Evolutionary conservation across 92 coral and sea anemone genomes (phyloP).

Genomic region (Zoanthus gigantus): DNA sequence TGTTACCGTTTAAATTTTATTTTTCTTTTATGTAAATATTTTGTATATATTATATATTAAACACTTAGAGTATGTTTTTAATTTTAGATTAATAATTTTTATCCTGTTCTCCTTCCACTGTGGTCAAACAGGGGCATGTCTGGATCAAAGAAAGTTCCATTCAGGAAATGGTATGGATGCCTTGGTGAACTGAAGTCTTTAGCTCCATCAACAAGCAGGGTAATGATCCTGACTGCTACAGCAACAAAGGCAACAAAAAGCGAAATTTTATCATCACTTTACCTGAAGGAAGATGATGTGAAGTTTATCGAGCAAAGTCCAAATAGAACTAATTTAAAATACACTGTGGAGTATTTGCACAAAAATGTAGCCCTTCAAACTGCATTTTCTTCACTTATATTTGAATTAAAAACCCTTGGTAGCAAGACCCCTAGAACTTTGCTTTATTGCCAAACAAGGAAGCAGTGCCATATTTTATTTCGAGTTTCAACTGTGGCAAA

Average conservation of each 20-base stretch:
- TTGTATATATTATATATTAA: too few relatives aligned
- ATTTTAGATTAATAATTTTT: background rate
- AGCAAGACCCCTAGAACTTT: constrained; percentile 59
- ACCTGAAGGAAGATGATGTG: constrained; percentile 43
- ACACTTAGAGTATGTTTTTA: background rate
- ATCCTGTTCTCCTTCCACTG: background rate
- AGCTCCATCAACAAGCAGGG: constrained; percentile 19
- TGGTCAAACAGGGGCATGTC: constrained; percentile 19
- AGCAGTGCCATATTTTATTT: too few relatives aligned
- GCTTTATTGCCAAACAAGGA: too few relatives aligned
- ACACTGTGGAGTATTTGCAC: constrained; percentile 64
- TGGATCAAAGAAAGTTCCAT: constrained; percentile 31
- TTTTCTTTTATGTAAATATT: too few relatives aligned
- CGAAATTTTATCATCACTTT: constrained; percentile 60
- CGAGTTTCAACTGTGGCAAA: too few relatives aligned
- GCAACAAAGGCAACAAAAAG: constrained; percentile 52
- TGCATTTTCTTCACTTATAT: constrained; percentile 65
- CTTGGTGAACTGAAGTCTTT: constrained; percentile 19
- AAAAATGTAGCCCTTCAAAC: constrained; percentile 61
- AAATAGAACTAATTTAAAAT: constrained; percentile 60
- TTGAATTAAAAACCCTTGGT: constrained; percentile 58
- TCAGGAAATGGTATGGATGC: constrained; percentile 39
- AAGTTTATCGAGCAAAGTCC: constrained; percentile 67
- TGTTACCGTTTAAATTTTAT: background rate
- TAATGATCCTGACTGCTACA: constrained; percentile 36